These are phyloP conservation scores for Uromys caudimaculatus DNA, from an alignment of 2,797 vertebrate species.

Conservation along the genomic window DNA sequence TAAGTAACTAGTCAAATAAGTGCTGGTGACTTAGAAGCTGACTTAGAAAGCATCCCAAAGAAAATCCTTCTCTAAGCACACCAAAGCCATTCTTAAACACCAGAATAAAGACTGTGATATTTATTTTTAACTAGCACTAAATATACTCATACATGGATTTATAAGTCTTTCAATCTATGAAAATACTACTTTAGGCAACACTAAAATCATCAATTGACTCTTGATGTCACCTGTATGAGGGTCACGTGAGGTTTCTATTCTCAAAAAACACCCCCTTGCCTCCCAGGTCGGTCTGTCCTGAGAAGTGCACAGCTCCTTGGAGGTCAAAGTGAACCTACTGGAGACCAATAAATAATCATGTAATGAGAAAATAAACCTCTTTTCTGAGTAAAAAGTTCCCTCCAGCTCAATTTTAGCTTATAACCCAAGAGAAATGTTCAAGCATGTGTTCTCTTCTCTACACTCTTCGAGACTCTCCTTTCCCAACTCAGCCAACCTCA, in stretches of 20 bases:
- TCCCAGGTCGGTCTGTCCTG: neutral
- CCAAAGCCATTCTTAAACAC: constrained; percentile 14
- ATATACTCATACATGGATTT: constrained; percentile 27
- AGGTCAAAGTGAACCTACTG: neutral
- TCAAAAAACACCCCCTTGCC: neutral
- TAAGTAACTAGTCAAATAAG: neutral
- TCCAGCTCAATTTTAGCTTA: neutral
- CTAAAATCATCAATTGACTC: constrained; percentile 11
- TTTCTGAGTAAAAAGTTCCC: neutral
- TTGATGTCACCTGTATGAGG: neutral
- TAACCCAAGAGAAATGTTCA: neutral
- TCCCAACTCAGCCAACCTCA: neutral
- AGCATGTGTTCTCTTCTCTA: neutral
- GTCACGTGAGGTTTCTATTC: neutral
- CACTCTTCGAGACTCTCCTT: neutral
- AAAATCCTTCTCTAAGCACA: neutral
- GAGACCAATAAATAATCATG: neutral
- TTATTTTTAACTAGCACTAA: constrained; percentile 48
- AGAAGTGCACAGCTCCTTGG: neutral
- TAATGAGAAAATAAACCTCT: constrained; percentile 20
- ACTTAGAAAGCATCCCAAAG: constrained; percentile 23
- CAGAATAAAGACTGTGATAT: neutral
- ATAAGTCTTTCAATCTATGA: constrained; percentile 4
- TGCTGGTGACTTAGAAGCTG: constrained; percentile 1
- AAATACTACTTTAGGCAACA: constrained; percentile 49